phyloP scores from a whole-genome alignment of 2,797 vertebrate genomes.

The Heliangelus exortis region DNA sequence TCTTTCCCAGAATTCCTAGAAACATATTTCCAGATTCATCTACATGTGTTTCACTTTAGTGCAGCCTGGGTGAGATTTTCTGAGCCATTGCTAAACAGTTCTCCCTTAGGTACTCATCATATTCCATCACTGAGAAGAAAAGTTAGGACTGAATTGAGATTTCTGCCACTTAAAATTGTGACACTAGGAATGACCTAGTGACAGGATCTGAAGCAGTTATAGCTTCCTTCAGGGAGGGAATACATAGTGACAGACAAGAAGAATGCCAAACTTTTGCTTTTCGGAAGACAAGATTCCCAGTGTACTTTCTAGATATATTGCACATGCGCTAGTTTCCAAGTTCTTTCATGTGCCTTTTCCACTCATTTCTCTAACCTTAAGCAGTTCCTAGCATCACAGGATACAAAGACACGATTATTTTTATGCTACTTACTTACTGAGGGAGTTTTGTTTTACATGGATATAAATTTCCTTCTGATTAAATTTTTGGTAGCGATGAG shows the following conservation, averaged over 20 bases:
- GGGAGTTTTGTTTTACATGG: neutral
- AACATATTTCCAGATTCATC: neutral
- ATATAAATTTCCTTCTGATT: neutral
- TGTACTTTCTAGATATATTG: neutral
- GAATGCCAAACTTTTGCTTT: neutral
- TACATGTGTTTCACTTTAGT: neutral
- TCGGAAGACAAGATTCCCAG: neutral
- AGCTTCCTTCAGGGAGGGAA: neutral
- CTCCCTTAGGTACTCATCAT: neutral
- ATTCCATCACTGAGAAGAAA: neutral
- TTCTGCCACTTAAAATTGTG: neutral
- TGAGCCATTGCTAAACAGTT: neutral
- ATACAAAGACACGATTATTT: neutral
- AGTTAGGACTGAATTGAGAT: neutral
- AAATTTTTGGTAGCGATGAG: neutral
- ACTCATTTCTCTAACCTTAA: neutral
- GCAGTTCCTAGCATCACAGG: neutral
- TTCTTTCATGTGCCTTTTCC: neutral
- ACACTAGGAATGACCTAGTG: neutral
- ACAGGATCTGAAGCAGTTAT: neutral
- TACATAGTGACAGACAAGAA: neutral
- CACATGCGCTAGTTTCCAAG: neutral
- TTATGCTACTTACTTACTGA: neutral
- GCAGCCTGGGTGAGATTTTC: neutral
- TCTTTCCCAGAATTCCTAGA: neutral